phyloP scores from a whole-genome alignment of 2,888 invertebrate genomes.

The Microctonus hyperodae region DNA sequence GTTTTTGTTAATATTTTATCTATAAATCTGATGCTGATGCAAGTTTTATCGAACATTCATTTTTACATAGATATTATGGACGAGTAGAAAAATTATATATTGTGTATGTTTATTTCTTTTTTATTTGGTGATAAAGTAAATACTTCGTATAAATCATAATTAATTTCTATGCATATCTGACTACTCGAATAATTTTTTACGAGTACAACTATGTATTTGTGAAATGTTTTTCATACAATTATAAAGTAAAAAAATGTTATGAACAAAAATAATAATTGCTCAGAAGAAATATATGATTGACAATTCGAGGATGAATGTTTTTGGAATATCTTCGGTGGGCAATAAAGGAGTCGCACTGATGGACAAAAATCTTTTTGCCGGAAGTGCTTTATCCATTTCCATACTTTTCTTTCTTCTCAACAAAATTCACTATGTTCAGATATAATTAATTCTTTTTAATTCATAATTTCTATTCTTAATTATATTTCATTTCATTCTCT shows the following conservation, averaged over 20 bases:
- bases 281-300: not conserved
- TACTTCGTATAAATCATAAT: constrained; percentile 34
- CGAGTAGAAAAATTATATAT: not conserved
- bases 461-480: not conserved
- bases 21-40: not conserved
- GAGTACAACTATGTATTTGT: not conserved
- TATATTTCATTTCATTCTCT: constrained; percentile 9
- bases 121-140: constrained; percentile 27
- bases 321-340: constrained; percentile 41
- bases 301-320: constrained; percentile 14
- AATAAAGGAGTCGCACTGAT: constrained; percentile 30
- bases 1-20: not conserved
- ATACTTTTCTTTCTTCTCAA: constrained; percentile 21
- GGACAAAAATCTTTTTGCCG: constrained; percentile 32
- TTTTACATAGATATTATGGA: not conserved
- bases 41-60: not conserved
- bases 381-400: constrained; percentile 36
- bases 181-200: constrained; percentile 27
- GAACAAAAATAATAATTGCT: not conserved
- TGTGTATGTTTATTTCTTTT: constrained; percentile 33
- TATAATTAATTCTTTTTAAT: constrained; percentile 26
- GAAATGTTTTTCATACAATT: constrained; percentile 36
- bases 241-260: constrained; percentile 6
- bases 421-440: constrained; percentile 4
- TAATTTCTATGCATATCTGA: constrained; percentile 30